Conservation (phyloP, 2,113 vertebrate genomes). For the Ahaetulla prasina region DNA sequence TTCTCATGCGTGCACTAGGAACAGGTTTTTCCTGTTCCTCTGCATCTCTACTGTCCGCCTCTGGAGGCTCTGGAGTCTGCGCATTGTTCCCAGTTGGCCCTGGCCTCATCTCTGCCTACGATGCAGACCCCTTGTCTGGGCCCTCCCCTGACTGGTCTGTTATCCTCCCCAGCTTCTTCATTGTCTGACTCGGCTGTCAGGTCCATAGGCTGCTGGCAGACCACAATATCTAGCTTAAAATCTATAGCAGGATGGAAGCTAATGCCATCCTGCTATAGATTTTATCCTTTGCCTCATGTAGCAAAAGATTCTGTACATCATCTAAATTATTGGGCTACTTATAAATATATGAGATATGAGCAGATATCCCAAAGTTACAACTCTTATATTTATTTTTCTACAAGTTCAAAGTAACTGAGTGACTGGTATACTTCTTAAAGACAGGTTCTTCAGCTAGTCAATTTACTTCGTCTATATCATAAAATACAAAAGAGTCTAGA, state of each 20-base stretch:
- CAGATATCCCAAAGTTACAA: background rate
- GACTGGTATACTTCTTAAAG: background rate
- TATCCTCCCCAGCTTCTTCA: too few species aligned
- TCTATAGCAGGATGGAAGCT: background rate
- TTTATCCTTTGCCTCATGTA: background rate
- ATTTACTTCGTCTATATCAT: background rate
- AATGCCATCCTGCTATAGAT: background rate
- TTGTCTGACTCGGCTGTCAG: too few species aligned
- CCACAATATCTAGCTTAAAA: too few species aligned
- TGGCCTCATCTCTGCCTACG: too few species aligned
- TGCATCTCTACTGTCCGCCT: too few species aligned
- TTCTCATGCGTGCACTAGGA: too few species aligned
- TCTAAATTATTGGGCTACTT: conserved; percentile 22
- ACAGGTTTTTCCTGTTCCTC: too few species aligned
- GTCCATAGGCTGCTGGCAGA: too few species aligned
- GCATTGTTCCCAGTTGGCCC: too few species aligned
- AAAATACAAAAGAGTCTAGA: background rate
- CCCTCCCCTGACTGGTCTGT: too few species aligned
- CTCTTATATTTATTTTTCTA: background rate
- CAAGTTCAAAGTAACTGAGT: background rate
- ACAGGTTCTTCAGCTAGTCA: background rate
- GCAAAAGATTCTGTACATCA: background rate
- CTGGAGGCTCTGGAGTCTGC: too few species aligned
- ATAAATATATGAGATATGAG: background rate
- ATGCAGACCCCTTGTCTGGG: too few species aligned